phyloP scores from a whole-genome alignment of 2,113 vertebrate species.

The Lethenteron reissneri region DNA sequence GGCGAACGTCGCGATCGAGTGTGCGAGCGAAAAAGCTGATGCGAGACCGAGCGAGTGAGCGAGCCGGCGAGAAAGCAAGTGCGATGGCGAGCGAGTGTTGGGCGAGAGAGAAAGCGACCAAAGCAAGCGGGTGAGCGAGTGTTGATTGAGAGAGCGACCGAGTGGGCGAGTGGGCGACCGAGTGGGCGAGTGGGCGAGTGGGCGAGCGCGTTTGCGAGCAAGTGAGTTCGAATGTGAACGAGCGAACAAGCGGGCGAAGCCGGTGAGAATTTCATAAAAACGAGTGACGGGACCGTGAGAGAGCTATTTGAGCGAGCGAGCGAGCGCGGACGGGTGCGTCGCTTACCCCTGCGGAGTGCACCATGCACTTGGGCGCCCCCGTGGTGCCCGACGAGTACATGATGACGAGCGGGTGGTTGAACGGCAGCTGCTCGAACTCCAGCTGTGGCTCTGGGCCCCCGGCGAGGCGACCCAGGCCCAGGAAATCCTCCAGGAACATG shows the following conservation, averaged over 20 bases:
- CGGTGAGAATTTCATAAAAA: too few species aligned
- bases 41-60: neutral
- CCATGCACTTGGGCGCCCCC: conserved; percentile 88
- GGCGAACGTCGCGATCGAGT: too few species aligned
- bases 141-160: too few species aligned
- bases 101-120: neutral
- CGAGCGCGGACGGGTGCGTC: neutral
- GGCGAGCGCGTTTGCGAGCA: too few species aligned
- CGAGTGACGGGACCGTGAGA: too few species aligned
- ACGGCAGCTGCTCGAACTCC: conserved; percentile 89
- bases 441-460: conserved; percentile 59
- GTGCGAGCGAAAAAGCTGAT: neutral
- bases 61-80: neutral
- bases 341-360: conserved; percentile 71
- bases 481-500: conserved; percentile 64
- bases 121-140: neutral
- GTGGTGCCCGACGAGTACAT: conserved; percentile 94
- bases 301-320: neutral
- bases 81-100: too few species aligned
- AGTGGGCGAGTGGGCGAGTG: too few species aligned
- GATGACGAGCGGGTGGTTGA: conserved; percentile 71
- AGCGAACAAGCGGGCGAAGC: too few species aligned
- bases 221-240: too few species aligned
- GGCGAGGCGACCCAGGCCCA: conserved; percentile 28
- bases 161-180: too few species aligned